phyloP scores from a whole-genome alignment of 2,113 vertebrate genomes.

The Dipodomys stephensi region DNA sequence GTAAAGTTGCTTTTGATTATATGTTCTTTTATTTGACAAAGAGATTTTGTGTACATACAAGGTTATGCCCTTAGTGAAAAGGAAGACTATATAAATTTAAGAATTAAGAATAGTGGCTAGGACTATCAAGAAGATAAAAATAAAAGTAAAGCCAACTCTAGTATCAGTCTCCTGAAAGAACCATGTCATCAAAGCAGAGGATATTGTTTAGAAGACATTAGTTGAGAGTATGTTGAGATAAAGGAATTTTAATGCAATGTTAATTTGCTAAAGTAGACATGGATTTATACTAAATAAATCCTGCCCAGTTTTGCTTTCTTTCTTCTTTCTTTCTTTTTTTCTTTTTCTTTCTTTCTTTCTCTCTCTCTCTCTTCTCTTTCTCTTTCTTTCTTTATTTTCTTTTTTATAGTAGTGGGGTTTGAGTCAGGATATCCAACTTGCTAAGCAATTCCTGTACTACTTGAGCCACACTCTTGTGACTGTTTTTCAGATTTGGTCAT shows the following conservation, averaged over 20 bases:
- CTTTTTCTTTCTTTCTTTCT: no score
- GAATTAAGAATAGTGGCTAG: conserved; percentile 2
- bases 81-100: neutral
- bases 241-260: conserved; percentile 44
- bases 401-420: no score
- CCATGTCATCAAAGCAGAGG: neutral
- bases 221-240: neutral
- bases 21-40: conserved; percentile 10
- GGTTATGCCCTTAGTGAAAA: conserved; percentile 1
- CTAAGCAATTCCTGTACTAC: no score
- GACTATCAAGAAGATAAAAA: conserved; percentile 7
- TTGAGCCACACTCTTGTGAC: no score
- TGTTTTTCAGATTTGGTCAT: no score
- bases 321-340: no score
- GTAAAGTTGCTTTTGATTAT: conserved; percentile 6
- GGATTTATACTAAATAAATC: neutral
- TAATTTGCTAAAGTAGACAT: neutral
- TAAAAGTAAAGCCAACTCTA: neutral
- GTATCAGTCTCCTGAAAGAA: neutral
- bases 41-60: neutral
- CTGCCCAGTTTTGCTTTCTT: no score
- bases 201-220: neutral
- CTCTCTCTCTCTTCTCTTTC: no score
- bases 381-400: no score
- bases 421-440: no score